These are phyloP conservation scores for Pseudopodoces humilis DNA, from an alignment of 2,113 vertebrate genomes.

Conservation along the genomic window DNA sequence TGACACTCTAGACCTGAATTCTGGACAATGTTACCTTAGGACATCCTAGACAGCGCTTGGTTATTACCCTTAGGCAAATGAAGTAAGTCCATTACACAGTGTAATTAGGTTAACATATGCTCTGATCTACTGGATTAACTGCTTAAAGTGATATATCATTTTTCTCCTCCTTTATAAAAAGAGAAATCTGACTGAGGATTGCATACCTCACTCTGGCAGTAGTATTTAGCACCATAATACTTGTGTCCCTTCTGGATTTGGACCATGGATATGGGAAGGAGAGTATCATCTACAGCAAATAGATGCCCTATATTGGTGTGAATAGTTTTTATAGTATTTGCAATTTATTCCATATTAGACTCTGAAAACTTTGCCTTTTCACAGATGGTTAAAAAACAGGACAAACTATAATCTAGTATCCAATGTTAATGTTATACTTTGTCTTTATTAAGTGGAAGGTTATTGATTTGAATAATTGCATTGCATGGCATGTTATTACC, in stretches of 20 bases:
- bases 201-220: not conserved
- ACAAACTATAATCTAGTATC: not conserved
- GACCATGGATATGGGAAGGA: not conserved
- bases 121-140: not conserved
- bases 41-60: not conserved
- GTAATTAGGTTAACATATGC: not conserved
- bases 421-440: not conserved
- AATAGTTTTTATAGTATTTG: not conserved
- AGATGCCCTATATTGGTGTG: not conserved
- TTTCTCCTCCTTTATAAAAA: not conserved
- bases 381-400: not conserved
- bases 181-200: not conserved
- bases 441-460: not conserved
- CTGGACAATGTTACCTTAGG: not conserved
- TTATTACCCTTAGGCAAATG: not conserved
- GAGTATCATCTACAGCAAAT: not conserved
- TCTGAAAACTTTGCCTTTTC: not conserved
- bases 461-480: constrained; percentile 17
- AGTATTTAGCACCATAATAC: not conserved
- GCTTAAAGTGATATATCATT: not conserved
- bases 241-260: not conserved
- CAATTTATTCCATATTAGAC: not conserved
- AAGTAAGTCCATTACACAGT: not conserved
- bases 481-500: not conserved
- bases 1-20: not conserved